Base-by-base conservation (phyloP, 2,797 vertebrate species). In the Nyctibius grandis region DNA sequence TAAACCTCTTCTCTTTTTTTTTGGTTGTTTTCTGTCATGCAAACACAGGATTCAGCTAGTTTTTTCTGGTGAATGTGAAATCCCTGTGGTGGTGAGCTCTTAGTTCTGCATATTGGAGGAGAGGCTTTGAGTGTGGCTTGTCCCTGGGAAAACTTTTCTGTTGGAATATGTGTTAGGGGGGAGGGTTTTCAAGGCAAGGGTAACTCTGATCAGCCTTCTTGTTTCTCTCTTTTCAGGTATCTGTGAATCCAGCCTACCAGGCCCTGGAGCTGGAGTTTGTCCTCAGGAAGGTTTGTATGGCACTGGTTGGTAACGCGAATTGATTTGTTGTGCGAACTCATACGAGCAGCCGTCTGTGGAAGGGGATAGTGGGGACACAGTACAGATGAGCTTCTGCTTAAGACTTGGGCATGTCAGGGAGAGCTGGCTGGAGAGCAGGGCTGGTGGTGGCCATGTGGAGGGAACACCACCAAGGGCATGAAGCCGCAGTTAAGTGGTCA, bases 201-300 rank as follows among this genome's bases (percentile, higher is more conserved):
- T 65, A 45, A 16, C 44, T 36, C 81, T 87, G 63, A 89, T 70
- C 44, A n/a, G 11, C 28, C 12, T 69, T 85, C 33, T 64, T 64
- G 5, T 89, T 80, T 90, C 33, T 88, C 15, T 13, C 63, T 85
- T 34, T 75, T 59, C 74, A 99, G 99, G 99, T 99, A 5, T 98
- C 98, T 42, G 98, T 99, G 95, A 99, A 99, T 96, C 99, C 99
- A 40, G 99, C 99, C 9, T 99, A 99, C 97, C 99, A 99, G 92
- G 26, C 96, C n/a, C 76, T 93, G n/a, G 99, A 99, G 91, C 93
- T 98, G 92, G 99, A 99, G 94, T 98, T 97, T 89, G 98, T 98
- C 5, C 78, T 99, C 67, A 97, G 56, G 82, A 99, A 99, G 98
- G 99, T 99, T 54, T 34, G 92, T 95, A 51, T 19, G 17, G 34